Conservation (phyloP, 2,113 vertebrate species). For the Nannospalax galili region DNA sequence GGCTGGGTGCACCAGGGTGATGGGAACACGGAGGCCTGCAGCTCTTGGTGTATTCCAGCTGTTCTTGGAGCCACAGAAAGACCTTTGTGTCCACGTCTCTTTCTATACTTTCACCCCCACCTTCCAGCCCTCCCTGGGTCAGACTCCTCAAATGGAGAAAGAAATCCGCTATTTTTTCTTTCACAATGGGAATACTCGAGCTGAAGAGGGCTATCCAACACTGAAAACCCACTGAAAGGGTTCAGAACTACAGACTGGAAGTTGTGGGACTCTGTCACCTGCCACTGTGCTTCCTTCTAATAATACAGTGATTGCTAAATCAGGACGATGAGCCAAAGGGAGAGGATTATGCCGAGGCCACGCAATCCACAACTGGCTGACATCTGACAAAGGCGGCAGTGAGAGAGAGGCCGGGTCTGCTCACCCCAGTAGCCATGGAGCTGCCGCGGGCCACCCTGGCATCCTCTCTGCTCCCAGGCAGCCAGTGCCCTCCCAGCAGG, state of each 20-base stretch:
- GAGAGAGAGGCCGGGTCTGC: conserved; percentile 48
- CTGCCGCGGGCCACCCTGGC: conserved; percentile 59
- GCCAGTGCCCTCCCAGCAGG: conserved; percentile 72
- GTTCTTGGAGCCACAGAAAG: conserved; percentile 60
- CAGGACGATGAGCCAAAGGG: conserved; percentile 69
- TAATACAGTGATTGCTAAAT: conserved; percentile 79
- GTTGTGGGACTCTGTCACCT: conserved; percentile 67
- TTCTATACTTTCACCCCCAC: conserved; percentile 37
- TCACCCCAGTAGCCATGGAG: conserved; percentile 71
- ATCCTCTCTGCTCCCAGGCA: neutral
- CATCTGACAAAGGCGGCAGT: conserved; percentile 70
- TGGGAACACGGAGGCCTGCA: neutral
- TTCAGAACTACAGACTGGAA: conserved; percentile 35
- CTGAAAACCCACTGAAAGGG: conserved; percentile 42
- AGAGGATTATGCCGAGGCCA: conserved; percentile 63
- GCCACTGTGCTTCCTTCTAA: conserved; percentile 52
- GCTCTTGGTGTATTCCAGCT: conserved; percentile 70
- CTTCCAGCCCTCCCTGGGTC: conserved; percentile 20
- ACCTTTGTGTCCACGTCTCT: conserved; percentile 63
- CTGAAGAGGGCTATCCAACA: conserved; percentile 59
- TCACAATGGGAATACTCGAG: conserved; percentile 70
- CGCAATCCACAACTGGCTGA: conserved; percentile 72
- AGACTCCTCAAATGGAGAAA: conserved; percentile 55
- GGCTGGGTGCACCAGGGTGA: neutral
- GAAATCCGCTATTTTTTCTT: neutral